Base-by-base conservation (phyloP, 2,113 vertebrate species). In the Phoenicopterus ruber region DNA sequence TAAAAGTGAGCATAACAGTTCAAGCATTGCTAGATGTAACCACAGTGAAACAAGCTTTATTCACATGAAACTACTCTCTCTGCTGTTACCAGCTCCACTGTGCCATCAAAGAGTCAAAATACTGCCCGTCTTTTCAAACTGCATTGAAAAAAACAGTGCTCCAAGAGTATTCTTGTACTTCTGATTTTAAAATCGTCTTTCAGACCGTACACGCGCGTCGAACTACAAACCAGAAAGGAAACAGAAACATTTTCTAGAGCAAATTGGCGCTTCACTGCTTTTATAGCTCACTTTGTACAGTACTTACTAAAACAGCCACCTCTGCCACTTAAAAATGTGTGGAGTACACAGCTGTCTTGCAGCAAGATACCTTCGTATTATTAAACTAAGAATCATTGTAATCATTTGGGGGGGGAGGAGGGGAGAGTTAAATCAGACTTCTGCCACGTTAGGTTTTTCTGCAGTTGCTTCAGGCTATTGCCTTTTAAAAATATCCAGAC, bases 1-100 rank as follows among this genome's bases (percentile, higher is more conserved):
- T 99, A 91, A 99, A 99, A 98, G 98, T 99, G 91, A 98, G 99
- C 96, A 70, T 98, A 76, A 99, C 98, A 2, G 98, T 99, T 57
- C 99, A 99, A 97, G 99, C 99, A 4, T 98, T 99, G 93, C 94
- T 99, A 96, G 99, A 99, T 16, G 95, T 99, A 85, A 96, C 97
- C 44, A 86, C 98, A 46, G 72, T 95, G 77, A 99, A 98, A 94
- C 97, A 97, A 94, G 66, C 98, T 83, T 96, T 98, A 22, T 98
- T 98, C 96, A 98, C 98, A 92, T 99, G 99, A 99, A 97, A 90
- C 82, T 72, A 59, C 58, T 82, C 24, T 34, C 76, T 65, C 65
- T 90, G 82, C 91, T 93, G 72, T 84, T 95, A 83, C 94, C 85
- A 72, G 62, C 96, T 95, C 76, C 91, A 89, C 82, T 97, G 82